phyloP scores from a whole-genome alignment of 2,113 vertebrate genomes.

The Platysternon megacephalum region DNA sequence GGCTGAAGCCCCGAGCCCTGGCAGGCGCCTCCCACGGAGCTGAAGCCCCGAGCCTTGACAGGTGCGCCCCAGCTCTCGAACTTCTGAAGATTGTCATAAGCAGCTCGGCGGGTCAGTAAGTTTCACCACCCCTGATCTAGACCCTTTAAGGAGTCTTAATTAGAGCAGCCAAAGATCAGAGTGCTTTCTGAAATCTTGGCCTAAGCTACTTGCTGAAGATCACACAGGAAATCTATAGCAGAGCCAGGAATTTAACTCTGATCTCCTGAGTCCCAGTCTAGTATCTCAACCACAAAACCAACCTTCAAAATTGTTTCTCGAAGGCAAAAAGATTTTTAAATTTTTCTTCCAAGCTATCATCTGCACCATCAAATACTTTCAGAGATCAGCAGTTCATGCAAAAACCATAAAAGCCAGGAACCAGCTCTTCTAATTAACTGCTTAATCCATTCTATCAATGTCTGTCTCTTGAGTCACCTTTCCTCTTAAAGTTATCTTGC shows the following conservation, averaged over 20 bases:
- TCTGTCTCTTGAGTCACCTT: background rate
- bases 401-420: background rate
- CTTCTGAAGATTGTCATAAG: no score
- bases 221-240: constrained; percentile 47
- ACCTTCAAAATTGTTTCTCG: background rate
- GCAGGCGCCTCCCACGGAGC: no score
- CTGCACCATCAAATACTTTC: constrained; percentile 19
- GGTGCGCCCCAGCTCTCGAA: no score
- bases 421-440: constrained; percentile 10
- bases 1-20: no score
- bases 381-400: background rate
- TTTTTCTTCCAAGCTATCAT: constrained; percentile 4
- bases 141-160: background rate
- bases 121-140: background rate
- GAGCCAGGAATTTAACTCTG: constrained; percentile 45
- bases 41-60: no score
- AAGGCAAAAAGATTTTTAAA: background rate
- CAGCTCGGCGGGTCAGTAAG: no score
- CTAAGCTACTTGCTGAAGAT: constrained; percentile 21
- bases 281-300: constrained; percentile 29
- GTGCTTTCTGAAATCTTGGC: background rate
- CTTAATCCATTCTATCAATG: background rate
- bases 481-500: background rate
- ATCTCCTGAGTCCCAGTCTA: constrained; percentile 45
- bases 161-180: background rate